Conservation (phyloP, 2,797 vertebrate genomes). For the Hipposideros larvatus region DNA sequence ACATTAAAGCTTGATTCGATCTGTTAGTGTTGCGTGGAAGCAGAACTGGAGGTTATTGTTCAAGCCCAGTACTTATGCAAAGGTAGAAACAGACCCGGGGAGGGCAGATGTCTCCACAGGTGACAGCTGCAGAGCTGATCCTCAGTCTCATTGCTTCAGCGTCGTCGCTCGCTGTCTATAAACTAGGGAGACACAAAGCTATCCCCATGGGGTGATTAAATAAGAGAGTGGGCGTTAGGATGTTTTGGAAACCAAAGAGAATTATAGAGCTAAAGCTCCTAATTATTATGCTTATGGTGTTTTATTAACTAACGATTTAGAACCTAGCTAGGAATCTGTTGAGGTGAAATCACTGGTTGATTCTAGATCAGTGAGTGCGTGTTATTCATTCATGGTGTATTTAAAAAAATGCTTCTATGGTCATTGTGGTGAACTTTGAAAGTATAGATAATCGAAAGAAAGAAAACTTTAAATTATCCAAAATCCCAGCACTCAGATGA, state of each 20-base stretch:
- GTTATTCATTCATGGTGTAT: background rate
- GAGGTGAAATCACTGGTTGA: background rate
- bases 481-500: background rate
- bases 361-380: background rate
- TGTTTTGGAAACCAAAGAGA: conserved; percentile 1
- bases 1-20: background rate
- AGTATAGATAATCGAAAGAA: background rate
- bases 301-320: background rate
- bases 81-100: background rate
- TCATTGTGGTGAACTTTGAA: conserved; percentile 23
- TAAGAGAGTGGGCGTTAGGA: background rate
- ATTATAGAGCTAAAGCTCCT: background rate
- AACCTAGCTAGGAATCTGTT: background rate
- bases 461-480: background rate
- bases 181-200: background rate
- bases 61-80: background rate
- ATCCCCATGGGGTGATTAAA: background rate
- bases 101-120: background rate
- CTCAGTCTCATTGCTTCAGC: background rate
- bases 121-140: background rate
- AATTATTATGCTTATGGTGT: background rate
- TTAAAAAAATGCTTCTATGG: background rate
- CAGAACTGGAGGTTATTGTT: background rate
- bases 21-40: background rate
- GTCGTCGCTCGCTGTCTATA: background rate